Conservation (phyloP, 2,888 invertebrate genomes). For the Apeira syringaria region DNA sequence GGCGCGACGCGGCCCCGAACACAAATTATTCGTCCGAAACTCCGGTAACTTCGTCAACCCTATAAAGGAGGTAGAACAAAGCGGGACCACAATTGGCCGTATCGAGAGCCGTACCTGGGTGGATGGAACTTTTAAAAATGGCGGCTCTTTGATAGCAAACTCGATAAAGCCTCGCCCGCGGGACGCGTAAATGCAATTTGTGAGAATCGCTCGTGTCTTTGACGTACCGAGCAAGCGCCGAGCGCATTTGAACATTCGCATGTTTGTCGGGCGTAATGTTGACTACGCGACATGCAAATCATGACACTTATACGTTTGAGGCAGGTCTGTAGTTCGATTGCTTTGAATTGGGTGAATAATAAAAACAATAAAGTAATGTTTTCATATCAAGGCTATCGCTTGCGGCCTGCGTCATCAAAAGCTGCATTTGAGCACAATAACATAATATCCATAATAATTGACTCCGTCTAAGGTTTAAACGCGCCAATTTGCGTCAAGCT, state of each 20-base stretch:
- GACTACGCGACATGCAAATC: constrained; percentile 25
- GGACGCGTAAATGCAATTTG: constrained; percentile 82
- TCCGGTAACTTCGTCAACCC: constrained; percentile 78
- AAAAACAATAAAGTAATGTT: background rate
- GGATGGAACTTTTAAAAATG: constrained; percentile 79
- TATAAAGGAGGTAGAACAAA: constrained; percentile 79
- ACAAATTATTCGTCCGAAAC: constrained; percentile 80
- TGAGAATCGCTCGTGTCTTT: constrained; percentile 77
- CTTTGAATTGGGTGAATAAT: background rate
- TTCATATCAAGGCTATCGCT: too few relatives aligned
- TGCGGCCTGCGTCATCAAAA: too few relatives aligned
- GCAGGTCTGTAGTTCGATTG: constrained; percentile 1
- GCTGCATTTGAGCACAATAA: too few relatives aligned
- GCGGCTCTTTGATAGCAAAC: constrained; percentile 78
- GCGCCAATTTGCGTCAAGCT: too few relatives aligned
- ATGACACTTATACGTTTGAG: constrained; percentile 5
- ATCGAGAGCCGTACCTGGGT: constrained; percentile 62
- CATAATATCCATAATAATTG: too few relatives aligned
- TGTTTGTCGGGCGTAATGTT: constrained; percentile 44
- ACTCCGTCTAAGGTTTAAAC: too few relatives aligned
- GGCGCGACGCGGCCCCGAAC: constrained; percentile 71
- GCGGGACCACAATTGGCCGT: constrained; percentile 78
- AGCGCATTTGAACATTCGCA: constrained; percentile 61
- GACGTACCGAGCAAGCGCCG: constrained; percentile 58
- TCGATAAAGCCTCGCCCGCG: constrained; percentile 76